phyloP scores from a whole-genome alignment of 2,888 invertebrate genomes.

The Eulithis prunata region DNA sequence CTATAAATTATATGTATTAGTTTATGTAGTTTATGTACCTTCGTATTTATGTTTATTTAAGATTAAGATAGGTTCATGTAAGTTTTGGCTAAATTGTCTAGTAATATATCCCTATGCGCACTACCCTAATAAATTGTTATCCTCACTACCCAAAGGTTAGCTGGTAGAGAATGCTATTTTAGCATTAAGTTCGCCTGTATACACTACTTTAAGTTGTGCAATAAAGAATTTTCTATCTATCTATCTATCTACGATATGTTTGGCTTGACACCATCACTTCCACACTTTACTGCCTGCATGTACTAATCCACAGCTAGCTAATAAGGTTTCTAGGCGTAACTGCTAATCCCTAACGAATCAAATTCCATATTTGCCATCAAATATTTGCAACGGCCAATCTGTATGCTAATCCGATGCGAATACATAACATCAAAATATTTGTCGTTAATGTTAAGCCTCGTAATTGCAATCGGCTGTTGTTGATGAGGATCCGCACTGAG shows the following conservation, averaged over 20 bases:
- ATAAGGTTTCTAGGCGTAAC: conserved; percentile 20
- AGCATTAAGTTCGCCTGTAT: no score
- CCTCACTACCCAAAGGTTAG: no score
- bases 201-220: no score
- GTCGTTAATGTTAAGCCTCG: conserved; percentile 26
- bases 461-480: conserved; percentile 29
- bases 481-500: conserved; percentile 5
- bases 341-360: conserved; percentile 30
- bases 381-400: conserved; percentile 32
- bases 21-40: no score
- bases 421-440: conserved; percentile 33
- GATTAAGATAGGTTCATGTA: no score
- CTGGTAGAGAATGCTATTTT: no score
- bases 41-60: no score
- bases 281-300: not conserved
- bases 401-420: conserved; percentile 30
- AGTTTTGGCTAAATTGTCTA: no score
- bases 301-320: conserved; percentile 5
- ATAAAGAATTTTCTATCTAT: no score
- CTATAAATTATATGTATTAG: no score
- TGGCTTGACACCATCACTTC: not conserved
- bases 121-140: no score
- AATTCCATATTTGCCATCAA: conserved; percentile 32
- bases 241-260: not conserved
- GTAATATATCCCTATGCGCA: no score